phyloP scores from a whole-genome alignment of 2,113 vertebrate species.

The Terrapene triunguis region DNA sequence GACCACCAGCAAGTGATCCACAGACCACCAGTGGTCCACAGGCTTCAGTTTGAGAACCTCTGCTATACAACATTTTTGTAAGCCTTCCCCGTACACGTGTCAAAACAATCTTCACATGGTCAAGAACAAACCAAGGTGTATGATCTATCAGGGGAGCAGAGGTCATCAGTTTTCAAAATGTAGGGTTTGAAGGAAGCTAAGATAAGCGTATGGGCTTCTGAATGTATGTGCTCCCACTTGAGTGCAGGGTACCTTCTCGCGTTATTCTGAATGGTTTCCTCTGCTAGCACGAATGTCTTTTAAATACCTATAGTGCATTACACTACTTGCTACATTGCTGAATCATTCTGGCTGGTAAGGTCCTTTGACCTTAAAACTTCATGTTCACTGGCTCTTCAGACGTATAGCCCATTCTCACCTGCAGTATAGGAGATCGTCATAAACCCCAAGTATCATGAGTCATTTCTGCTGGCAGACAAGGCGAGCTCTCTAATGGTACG shows the following conservation, averaged over 20 bases:
- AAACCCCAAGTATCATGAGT: neutral
- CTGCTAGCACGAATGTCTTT: slow-evolving; percentile 67
- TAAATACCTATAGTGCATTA: slow-evolving; percentile 75
- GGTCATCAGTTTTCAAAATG: slow-evolving; percentile 36
- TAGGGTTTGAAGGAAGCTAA: slow-evolving; percentile 64
- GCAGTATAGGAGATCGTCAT: slow-evolving; percentile 16
- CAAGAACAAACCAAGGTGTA: slow-evolving; percentile 71
- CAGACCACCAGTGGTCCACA: neutral
- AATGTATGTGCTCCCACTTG: slow-evolving; percentile 69
- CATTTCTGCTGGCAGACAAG: neutral
- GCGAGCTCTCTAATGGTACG: neutral
- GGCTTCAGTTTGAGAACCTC: slow-evolving; percentile 28
- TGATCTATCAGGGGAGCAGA: slow-evolving; percentile 71
- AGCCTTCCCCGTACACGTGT: neutral
- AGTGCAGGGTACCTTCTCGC: slow-evolving; percentile 58
- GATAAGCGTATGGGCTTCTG: slow-evolving; percentile 68
- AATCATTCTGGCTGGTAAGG: slow-evolving; percentile 49
- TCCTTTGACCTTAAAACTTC: neutral
- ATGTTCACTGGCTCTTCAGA: slow-evolving; percentile 7
- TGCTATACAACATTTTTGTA: neutral
- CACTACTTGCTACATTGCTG: slow-evolving; percentile 66
- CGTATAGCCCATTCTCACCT: neutral
- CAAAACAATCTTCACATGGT: slow-evolving; percentile 24
- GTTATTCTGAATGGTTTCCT: slow-evolving; percentile 64
- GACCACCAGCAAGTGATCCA: neutral